Conservation (phyloP, 2,888 invertebrate species). For the Dasysyrphus tricinctus region DNA sequence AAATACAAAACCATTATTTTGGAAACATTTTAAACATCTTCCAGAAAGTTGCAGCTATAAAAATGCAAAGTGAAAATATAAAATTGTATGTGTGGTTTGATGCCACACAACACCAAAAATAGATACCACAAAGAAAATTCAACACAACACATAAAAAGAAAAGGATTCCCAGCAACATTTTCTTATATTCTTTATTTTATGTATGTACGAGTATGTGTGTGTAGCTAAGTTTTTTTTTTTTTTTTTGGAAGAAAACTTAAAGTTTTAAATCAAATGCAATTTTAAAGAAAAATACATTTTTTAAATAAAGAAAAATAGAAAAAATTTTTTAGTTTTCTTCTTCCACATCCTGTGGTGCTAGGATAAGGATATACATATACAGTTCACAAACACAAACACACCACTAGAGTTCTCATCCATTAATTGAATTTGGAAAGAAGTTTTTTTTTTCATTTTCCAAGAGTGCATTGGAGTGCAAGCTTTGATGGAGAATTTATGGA, state of each 20-base stretch:
- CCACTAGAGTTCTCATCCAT: constrained; percentile 8
- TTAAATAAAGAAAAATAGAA: not conserved
- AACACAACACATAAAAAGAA: not conserved
- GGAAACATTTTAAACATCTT: not conserved
- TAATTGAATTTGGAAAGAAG: constrained; percentile 57
- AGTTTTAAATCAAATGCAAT: constrained; percentile 28
- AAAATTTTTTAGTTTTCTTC: constrained; percentile 15
- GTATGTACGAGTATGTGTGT: not conserved
- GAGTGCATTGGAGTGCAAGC: constrained; percentile 25
- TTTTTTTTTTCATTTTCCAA: not conserved
- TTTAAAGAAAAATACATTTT: constrained; percentile 8
- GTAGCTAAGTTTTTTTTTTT: not conserved
- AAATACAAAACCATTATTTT: constrained; percentile 7
- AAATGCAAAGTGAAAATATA: constrained; percentile 12
- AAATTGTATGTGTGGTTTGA: not conserved
- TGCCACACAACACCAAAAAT: not conserved
- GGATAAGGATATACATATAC: not conserved
- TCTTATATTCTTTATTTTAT: not conserved
- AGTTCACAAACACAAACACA: not conserved
- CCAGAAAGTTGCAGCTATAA: not conserved
- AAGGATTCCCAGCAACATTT: not conserved
- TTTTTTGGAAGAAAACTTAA: not conserved
- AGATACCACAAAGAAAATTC: not conserved
- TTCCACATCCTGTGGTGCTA: not conserved
- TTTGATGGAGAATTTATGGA: constrained; percentile 26